A percentile compares a stretch with the other conserved stretches of the same genome.
Evolutionary conservation across 2,888 invertebrate species (phyloP).

Genomic region (Mactromeris polynyma): DNA sequence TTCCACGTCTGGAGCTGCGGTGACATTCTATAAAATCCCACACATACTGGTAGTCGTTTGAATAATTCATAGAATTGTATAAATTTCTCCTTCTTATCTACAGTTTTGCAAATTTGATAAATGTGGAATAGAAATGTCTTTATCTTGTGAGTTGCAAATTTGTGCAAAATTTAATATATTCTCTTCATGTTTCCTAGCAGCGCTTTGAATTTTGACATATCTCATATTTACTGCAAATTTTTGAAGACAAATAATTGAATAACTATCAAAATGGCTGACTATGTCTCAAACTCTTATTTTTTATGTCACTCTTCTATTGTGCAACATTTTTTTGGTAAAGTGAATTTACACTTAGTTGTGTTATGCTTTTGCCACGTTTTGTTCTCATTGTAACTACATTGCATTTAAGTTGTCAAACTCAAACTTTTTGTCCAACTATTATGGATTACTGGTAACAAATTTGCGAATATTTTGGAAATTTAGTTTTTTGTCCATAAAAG

Average conservation of each 20-base stretch:
- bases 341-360: no score
- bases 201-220: neutral
- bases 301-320: no score
- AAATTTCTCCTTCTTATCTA: neutral
- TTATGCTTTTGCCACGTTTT: no score
- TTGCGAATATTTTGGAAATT: no score
- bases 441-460: no score
- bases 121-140: neutral
- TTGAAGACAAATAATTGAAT: neutral
- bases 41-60: neutral
- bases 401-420: no score
- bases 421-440: no score
- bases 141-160: neutral
- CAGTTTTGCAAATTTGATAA: neutral
- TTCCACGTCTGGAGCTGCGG: neutral
- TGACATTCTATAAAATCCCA: neutral
- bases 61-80: neutral
- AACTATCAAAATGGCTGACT: no score
- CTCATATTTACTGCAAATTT: neutral
- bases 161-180: neutral
- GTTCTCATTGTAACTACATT: no score
- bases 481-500: no score
- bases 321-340: no score
- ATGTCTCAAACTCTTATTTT: no score
- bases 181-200: neutral